Percentiles rank a stretch among this genome's conserved stretches.
phyloP scores from a whole-genome alignment of 2,888 invertebrate genomes.

The Eurytoma adleriae region DNA sequence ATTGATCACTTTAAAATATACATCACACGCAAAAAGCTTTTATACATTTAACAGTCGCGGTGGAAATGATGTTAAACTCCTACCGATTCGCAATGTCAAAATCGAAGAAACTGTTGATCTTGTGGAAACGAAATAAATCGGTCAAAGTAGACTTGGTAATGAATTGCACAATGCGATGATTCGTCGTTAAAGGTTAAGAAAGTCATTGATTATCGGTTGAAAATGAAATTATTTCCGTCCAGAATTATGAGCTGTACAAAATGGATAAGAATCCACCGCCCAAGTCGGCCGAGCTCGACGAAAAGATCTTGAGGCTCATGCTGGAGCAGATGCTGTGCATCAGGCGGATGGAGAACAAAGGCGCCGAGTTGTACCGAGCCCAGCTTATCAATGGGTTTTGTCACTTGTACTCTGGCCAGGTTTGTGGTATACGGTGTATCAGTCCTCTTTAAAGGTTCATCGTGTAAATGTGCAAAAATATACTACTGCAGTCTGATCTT shows the following conservation, averaged over 20 bases:
- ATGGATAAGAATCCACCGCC: slow-evolving; percentile 58
- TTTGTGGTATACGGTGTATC: slow-evolving; percentile 19
- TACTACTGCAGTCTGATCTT: too few relatives aligned
- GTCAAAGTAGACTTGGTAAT: neutral
- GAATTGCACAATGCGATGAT: neutral
- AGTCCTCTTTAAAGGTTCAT: too few relatives aligned
- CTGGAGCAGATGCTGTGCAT: slow-evolving; percentile 60
- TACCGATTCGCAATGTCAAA: neutral
- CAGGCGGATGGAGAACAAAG: slow-evolving; percentile 60
- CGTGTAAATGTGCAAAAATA: too few relatives aligned
- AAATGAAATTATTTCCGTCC: neutral
- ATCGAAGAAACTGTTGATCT: neutral
- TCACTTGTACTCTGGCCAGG: slow-evolving; percentile 73
- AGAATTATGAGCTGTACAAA: slow-evolving; percentile 61
- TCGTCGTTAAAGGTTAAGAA: neutral
- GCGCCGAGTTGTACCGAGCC: slow-evolving; percentile 64
- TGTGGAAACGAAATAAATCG: neutral
- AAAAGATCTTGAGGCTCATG: slow-evolving; percentile 55
- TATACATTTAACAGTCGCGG: too few relatives aligned
- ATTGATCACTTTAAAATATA: too few relatives aligned
- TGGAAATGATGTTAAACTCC: neutral
- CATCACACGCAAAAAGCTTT: too few relatives aligned
- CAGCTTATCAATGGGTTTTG: slow-evolving; percentile 67
- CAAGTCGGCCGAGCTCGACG: slow-evolving; percentile 34
- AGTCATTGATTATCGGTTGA: neutral